Evolutionary conservation across 2,797 vertebrate species (phyloP), one percentile per base, ranked within the genome.

Genomic region (Sebastes variabilis): DNA sequence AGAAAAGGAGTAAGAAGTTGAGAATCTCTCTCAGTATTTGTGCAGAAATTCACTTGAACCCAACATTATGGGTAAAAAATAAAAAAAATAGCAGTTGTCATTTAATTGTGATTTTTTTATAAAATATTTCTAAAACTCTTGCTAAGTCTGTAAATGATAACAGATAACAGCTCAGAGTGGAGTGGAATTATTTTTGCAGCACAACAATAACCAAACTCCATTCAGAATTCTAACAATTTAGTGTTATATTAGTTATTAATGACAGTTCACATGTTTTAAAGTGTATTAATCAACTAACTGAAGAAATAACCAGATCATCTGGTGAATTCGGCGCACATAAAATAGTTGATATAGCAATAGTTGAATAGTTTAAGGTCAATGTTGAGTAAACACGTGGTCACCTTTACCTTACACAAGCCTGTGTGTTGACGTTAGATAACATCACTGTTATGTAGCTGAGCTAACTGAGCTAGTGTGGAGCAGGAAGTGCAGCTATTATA

Each of bases 351-450:
- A 12, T 49, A 49, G 16, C 18, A 49, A 49, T 8, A 38, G 36
- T 38, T 38, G 14, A 20, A 8, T 49, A 49, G 16, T 10, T 22
- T 25, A 52, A 3, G 4, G 14, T 52, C 58, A 7, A 4, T 6
- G 22, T 77, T 81, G 13, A 30, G 30, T 27, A 81, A 81, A 75
- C 66, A 24, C 32, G 11, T 68, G 30, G 2, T 5, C 4, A 34
- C 18, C 10, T 8, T 3, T 2, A 10, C 13, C n/a, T 90, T 88
- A 81, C 71, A 82, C 68, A 84, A 87, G 20, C 12, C 2, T 5
- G 12, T 1, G 20, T 20, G 20, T 4, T 18, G 2, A 5, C 1
- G 81, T 86, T 79, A 18, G 29, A 12, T 83, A 73, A 87, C 7
- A 6, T 34, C 4, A n/a, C 46, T 49, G 67, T 52, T 75, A 29